A percentile compares a stretch with the other conserved stretches of the same genome.
These are phyloP conservation scores for Thyatira batis DNA, from an alignment of 2,888 invertebrate genomes.

Conservation along the genomic window DNA sequence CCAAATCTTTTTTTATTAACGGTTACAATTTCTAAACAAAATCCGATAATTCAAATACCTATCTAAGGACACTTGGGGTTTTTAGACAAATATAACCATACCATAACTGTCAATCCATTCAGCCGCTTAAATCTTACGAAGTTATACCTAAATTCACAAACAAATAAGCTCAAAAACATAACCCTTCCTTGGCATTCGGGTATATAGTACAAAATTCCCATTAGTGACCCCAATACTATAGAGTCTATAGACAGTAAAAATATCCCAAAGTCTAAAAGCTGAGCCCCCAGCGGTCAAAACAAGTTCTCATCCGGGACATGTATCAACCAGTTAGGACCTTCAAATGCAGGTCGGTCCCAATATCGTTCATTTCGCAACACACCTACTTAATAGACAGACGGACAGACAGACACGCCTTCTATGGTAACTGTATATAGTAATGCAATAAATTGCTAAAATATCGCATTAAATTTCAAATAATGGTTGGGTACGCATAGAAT, in stretches of 20 bases:
- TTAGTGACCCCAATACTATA: too few species aligned
- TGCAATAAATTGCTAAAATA: constrained; percentile 3
- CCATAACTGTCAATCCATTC: too few species aligned
- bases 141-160: too few species aligned
- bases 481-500: not conserved
- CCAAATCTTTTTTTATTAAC: too few species aligned
- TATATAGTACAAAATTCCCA: too few species aligned
- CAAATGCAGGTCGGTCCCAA: not conserved
- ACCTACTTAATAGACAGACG: constrained; percentile 24
- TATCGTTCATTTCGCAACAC: constrained; percentile 19
- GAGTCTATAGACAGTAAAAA: not conserved
- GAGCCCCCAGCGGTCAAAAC: constrained; percentile 13
- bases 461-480: not conserved
- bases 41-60: too few species aligned
- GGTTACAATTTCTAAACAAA: too few species aligned
- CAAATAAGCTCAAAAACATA: too few species aligned
- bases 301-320: constrained; percentile 35
- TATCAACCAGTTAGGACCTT: not conserved
- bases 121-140: too few species aligned
- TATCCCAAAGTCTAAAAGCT: not conserved
- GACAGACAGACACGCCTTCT: constrained; percentile 19
- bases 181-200: too few species aligned
- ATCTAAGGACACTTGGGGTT: too few species aligned
- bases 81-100: too few species aligned
- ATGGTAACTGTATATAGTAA: constrained; percentile 16